Conservation (phyloP, 2,888 invertebrate species). For the Vandiemenella viatica region DNA sequence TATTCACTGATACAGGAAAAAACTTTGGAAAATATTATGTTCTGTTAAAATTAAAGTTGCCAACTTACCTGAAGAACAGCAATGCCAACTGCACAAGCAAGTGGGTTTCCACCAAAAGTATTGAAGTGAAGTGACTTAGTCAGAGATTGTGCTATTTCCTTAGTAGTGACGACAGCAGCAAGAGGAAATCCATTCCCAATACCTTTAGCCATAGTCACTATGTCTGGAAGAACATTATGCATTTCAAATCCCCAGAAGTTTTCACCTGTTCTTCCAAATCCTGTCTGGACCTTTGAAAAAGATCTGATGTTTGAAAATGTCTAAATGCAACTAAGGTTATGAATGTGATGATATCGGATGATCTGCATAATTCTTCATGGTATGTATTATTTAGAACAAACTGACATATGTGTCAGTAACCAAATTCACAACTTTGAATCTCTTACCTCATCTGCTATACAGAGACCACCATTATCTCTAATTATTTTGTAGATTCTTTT, state of each 20-base stretch:
- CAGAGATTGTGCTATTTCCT: conserved; percentile 67
- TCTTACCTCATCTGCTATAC: conserved; percentile 76
- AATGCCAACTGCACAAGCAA: conserved; percentile 74
- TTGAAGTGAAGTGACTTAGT: conserved; percentile 74
- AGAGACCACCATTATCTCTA: conserved; percentile 68
- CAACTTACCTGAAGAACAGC: conserved; percentile 88
- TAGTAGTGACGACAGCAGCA: conserved; percentile 87
- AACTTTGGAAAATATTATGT: no score
- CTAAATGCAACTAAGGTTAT: no score
- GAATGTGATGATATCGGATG: no score
- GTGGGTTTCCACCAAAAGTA: conserved; percentile 90
- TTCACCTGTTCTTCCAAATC: conserved; percentile 88
- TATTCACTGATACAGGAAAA: no score
- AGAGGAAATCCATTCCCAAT: conserved; percentile 93
- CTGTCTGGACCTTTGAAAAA: conserved; percentile 70
- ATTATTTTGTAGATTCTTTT: conserved; percentile 65
- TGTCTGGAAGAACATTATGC: conserved; percentile 78
- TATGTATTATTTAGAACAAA: no score
- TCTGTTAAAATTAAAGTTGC: no score
- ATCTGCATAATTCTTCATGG: no score
- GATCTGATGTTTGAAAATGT: no score
- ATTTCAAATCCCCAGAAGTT: conserved; percentile 93
- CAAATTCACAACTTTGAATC: no score
- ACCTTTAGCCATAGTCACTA: conserved; percentile 91
- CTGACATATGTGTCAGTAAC: no score